These are phyloP conservation scores for Yponomeuta plumbellus DNA, from an alignment of 2,888 invertebrate species.

Conservation along the genomic window DNA sequence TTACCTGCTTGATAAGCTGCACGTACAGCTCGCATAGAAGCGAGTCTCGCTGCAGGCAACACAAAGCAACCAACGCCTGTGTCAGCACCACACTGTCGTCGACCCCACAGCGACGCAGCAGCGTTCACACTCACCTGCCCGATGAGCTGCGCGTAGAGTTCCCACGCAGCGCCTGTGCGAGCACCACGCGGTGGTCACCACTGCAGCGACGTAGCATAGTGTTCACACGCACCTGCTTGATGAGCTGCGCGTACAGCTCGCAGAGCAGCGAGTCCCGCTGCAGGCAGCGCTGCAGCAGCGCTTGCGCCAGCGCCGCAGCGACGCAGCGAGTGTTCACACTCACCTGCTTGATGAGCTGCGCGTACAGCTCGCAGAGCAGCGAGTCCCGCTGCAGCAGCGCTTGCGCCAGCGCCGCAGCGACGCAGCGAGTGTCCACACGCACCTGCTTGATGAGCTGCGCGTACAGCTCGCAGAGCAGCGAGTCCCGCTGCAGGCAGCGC, in stretches of 20 bases:
- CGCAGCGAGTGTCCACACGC: no score
- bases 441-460: conserved; percentile 93
- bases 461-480: conserved; percentile 94
- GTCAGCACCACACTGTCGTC: conserved; percentile 81
- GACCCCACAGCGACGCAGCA: conserved; percentile 69
- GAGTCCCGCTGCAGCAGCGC: conserved; percentile 92
- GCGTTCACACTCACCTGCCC: conserved; percentile 80
- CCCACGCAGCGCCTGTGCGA: conserved; percentile 66
- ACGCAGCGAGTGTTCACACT: neutral
- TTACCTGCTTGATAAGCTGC: conserved; percentile 62
- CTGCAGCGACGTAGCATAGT: no score
- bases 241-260: conserved; percentile 93
- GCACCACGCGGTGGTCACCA: no score
- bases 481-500: no score
- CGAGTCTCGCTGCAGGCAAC: conserved; percentile 36
- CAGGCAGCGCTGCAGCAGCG: conserved; percentile 94
- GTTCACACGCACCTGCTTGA: conserved; percentile 86
- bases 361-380: conserved; percentile 90
- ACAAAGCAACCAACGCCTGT: conserved; percentile 78
- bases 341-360: conserved; percentile 92
- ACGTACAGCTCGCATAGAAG: neutral
- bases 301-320: conserved; percentile 39
- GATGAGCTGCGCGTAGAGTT: conserved; percentile 93
- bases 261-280: conserved; percentile 81
- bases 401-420: conserved; percentile 72